phyloP scores from a whole-genome alignment of 2,888 invertebrate genomes.

The Trissolcus brochymenae region DNA sequence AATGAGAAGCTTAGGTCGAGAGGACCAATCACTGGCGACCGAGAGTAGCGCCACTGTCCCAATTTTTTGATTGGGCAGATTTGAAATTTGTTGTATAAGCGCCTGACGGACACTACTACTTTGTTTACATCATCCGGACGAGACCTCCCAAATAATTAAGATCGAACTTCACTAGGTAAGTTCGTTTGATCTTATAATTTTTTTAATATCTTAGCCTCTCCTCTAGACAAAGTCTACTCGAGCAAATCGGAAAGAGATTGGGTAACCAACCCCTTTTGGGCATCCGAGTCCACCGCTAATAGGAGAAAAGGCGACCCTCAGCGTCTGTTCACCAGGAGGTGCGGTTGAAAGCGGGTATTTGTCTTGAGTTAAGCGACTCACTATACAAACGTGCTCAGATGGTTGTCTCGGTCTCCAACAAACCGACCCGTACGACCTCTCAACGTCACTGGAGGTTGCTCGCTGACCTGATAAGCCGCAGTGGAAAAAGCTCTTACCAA shows the following conservation, averaged over 20 bases:
- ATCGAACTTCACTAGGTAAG: too few species aligned
- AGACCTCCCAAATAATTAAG: too few species aligned
- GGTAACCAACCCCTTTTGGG: constrained; percentile 22
- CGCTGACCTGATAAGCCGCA: too few species aligned
- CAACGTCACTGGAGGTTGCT: constrained; percentile 23
- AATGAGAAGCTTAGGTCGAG: too few species aligned
- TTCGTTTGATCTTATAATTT: too few species aligned
- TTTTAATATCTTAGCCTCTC: constrained; percentile 11
- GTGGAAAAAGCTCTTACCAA: too few species aligned
- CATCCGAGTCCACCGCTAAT: constrained; percentile 18
- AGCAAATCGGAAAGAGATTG: constrained; percentile 16
- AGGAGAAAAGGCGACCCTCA: constrained; percentile 16
- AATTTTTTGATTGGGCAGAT: too few species aligned
- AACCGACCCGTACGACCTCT: constrained; percentile 12
- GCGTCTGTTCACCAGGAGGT: constrained; percentile 25
- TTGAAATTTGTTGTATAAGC: too few species aligned
- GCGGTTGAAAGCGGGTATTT: constrained; percentile 15
- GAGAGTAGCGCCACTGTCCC: too few species aligned
- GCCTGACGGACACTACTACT: too few species aligned
- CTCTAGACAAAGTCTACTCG: not conserved
- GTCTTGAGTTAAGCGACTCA: constrained; percentile 18
- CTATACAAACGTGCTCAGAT: constrained; percentile 16
- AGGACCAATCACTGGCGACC: too few species aligned
- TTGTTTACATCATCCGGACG: too few species aligned
- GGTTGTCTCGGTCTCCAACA: constrained; percentile 5